Base-by-base conservation (phyloP, 2,888 invertebrate species). In the Drosophila kambysellisi region DNA sequence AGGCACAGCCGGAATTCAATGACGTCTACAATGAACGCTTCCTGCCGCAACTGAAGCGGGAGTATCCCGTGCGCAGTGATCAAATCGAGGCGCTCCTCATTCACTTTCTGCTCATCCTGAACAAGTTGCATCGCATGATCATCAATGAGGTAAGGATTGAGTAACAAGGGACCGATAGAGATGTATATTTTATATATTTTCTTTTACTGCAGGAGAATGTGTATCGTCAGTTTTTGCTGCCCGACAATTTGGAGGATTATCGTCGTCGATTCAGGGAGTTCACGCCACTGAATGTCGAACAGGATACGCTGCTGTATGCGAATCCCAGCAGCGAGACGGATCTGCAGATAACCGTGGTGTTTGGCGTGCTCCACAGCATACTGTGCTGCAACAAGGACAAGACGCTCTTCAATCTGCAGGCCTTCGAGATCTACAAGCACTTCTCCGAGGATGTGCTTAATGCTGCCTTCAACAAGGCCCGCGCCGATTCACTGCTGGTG, bases 401-500 rank as follows among this genome's bases (percentile, higher is more conserved):
- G 83, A 94, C 94, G 1, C 94, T 95, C 0, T 95, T 95, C 92
- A 94, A 95, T 0, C 94, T 95, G 80, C 96, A 96, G 76, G 93
- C 97, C 71, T 96, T 95, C 82, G 95, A 95, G 85, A 94, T 96
- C 20, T 96, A 96, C 86, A 95, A 96, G 80, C 95, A 95, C 76
- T 97, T 95, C 91, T 95, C 96, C 0, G 96, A 97, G 76, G 93
- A 94, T 33, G 88, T 95, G 7, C 92, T 97, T 6, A 93, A 95
- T 59, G 93, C 93, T 0, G 95, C 95, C 0, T 94, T 96, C 83
- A 92, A 93, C 5, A 94, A 95, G 81, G 94, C 96, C 46, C 94
- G 95, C 11, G 82, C 92, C 0, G 95, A 95, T 79, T 94, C 95
- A 37, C 93, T 96, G 88, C 94, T 96, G 12, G 94, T 95, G 0